phyloP scores from a whole-genome alignment of 2,888 invertebrate species.

The Perdita meconis region DNA sequence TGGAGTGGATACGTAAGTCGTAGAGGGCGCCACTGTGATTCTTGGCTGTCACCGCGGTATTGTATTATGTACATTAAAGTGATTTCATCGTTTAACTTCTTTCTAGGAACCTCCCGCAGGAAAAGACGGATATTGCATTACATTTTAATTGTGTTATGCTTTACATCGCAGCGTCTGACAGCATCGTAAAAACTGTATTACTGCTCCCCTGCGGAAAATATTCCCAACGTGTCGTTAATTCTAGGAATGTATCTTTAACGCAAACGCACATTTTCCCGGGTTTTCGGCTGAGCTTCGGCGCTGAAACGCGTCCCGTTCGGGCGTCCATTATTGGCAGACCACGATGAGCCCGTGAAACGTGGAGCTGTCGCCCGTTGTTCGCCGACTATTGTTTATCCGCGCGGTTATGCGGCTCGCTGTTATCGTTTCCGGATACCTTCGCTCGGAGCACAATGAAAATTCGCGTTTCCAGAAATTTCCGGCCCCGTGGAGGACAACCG shows the following conservation, averaged over 20 bases:
- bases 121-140: too few species aligned
- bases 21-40: not conserved
- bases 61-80: not conserved
- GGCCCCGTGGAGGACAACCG: slow-evolving; percentile 37
- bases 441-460: slow-evolving; percentile 48
- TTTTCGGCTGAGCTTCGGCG: not conserved
- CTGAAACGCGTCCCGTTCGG: slow-evolving; percentile 33
- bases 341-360: slow-evolving; percentile 45
- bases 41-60: not conserved
- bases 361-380: slow-evolving; percentile 43
- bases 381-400: slow-evolving; percentile 57
- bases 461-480: slow-evolving; percentile 52
- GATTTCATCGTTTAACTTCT: not conserved
- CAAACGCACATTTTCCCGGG: not conserved
- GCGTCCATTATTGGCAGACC: slow-evolving; percentile 42
- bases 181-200: not conserved
- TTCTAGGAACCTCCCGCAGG: too few species aligned
- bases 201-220: slow-evolving; percentile 47
- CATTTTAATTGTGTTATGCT: too few species aligned
- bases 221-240: slow-evolving; percentile 49
- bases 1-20: not conserved
- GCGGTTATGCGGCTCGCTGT: slow-evolving; percentile 53
- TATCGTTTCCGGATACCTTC: slow-evolving; percentile 55
- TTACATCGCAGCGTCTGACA: too few species aligned
- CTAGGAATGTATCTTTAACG: slow-evolving; percentile 45